A percentile compares a stretch with the other conserved stretches of the same genome.
Evolutionary conservation across 2,888 invertebrate species (phyloP).

Genomic region (Euspilapteryx auroguttella): DNA sequence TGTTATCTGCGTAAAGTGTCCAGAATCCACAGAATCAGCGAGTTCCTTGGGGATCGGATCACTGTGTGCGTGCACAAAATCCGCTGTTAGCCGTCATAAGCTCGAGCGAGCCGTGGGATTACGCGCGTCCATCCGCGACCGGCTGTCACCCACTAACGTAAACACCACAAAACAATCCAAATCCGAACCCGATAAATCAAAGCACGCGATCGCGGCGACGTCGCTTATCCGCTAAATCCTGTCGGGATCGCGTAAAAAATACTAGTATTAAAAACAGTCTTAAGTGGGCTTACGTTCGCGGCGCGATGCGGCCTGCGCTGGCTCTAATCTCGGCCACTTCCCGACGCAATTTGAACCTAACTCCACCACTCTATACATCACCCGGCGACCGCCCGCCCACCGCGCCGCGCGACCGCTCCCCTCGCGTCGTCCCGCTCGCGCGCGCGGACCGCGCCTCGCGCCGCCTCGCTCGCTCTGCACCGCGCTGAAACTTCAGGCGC

Average conservation of each 20-base stretch:
- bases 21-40: not conserved
- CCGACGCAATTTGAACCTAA: constrained; percentile 75
- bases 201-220: constrained; percentile 55
- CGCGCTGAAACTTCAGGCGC: constrained; percentile 20
- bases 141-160: constrained; percentile 51
- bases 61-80: constrained; percentile 41
- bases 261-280: constrained; percentile 75
- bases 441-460: constrained; percentile 10
- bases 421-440: constrained; percentile 20
- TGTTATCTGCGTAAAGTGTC: not conserved
- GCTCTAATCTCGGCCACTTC: constrained; percentile 76
- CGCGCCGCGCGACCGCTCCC: constrained; percentile 26
- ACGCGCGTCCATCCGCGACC: constrained; percentile 34
- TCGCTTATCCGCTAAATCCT: constrained; percentile 59
- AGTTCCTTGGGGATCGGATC: constrained; percentile 24
- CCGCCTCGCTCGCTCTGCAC: constrained; percentile 28
- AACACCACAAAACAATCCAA: constrained; percentile 49
- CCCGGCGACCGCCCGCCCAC: constrained; percentile 56
- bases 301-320: constrained; percentile 65
- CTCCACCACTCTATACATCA: constrained; percentile 76
- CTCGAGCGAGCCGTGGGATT: constrained; percentile 52
- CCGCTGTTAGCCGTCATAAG: constrained; percentile 54
- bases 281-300: constrained; percentile 69
- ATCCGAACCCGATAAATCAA: constrained; percentile 57
- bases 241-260: constrained; percentile 62